A percentile compares a stretch with the other conserved stretches of the same genome.
Evolutionary conservation across 2,113 vertebrate species (phyloP).

Genomic region (Dicerorhinus sumatrensis): DNA sequence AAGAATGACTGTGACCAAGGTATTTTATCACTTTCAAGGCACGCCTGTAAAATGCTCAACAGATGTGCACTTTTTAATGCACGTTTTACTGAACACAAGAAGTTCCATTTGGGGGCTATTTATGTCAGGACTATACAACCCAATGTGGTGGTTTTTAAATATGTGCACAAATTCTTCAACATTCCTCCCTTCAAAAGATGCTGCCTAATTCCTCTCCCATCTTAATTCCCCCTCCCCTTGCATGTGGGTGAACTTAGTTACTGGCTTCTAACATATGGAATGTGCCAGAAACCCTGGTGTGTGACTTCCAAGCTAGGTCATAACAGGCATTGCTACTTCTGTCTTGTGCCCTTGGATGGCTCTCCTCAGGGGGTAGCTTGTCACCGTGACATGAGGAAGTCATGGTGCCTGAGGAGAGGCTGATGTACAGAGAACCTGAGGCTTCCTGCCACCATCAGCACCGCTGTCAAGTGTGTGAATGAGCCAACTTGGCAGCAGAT

Average conservation of each 20-base stretch:
- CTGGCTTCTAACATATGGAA: background rate
- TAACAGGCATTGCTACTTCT: background rate
- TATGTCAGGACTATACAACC: background rate
- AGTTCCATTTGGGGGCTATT: background rate
- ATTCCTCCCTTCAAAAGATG: background rate
- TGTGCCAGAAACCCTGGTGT: background rate
- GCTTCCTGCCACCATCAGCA: background rate
- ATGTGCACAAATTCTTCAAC: background rate
- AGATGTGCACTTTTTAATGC: background rate
- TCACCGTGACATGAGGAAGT: background rate
- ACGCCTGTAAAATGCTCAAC: background rate
- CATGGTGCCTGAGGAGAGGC: background rate
- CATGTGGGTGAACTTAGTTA: background rate
- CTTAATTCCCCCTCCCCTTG: background rate
- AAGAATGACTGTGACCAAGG: background rate
- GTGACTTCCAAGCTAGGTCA: background rate
- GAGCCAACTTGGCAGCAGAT: background rate
- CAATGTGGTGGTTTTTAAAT: background rate
- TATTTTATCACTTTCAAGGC: constrained; percentile 41
- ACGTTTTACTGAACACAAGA: background rate
- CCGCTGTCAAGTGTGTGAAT: background rate
- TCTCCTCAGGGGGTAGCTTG: background rate
- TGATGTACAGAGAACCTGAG: background rate
- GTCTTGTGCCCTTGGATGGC: background rate
- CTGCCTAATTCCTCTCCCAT: background rate